Evolutionary conservation across 2,797 vertebrate species (phyloP), one percentile per base, ranked within the genome.

Genomic region (Pelodytes ibericus): DNA sequence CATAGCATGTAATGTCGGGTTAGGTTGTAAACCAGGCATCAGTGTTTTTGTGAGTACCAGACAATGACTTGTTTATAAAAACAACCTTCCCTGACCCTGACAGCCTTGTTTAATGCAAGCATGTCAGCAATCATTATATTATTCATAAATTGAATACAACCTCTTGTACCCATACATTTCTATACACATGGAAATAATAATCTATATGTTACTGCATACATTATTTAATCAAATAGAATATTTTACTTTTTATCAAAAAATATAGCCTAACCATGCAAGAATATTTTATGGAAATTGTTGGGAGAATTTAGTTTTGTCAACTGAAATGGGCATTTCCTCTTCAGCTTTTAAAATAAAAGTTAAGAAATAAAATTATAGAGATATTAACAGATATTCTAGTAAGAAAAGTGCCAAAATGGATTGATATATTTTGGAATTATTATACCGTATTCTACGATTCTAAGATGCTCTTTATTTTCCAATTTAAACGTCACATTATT

Each of bases 171-270:
- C 24, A 2, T 22, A 22, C 22, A 24, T 53, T 18, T 18, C 11
- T 47, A 16, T 47, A 53, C 49, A 53, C 11, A 24, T 53, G 49
- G n/a, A 53, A 53, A 53, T 53, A 16, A 53, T 53, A 18, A 53
- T 53, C 16, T 20, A 20, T 53, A 20, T 7, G 49, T 20, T 53
- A 53, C 22, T 11, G 22, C 9, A 24, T 53, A 53, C 49, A 44
- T 44, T 44, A 44, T 44, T 44, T 44, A 44, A 44, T 44, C 20
- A 53, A 53, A 53, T 22, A 3, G 11, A 53, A 7, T 11, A 6
- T 53, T 44, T 24, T 53, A 5, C 49, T 53, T 53, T 6, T 20
- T 22, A 53, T 24, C 49, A 53, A 53, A 49, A 53, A 13, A 53
- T 2, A 53, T 53, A 53, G 20, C 13, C 10, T 22, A 53, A 53